Evolutionary conservation across 2,888 invertebrate genomes (phyloP).

Genomic region (Thymelicus lineola): DNA sequence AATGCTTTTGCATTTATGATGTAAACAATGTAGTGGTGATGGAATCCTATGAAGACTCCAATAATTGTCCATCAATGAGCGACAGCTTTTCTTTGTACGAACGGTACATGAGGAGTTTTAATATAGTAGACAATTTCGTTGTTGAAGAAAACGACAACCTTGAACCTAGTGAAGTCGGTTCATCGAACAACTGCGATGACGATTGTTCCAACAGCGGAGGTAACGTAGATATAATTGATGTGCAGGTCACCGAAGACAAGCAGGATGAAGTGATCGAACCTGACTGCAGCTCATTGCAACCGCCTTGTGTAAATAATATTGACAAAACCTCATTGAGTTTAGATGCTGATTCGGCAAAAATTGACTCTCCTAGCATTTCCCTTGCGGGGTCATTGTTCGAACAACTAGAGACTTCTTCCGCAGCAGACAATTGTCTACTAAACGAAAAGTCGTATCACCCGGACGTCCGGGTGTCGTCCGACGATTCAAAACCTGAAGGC

Average conservation of each 20-base stretch:
- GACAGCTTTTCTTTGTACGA: slow-evolving; percentile 79
- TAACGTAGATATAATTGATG: slow-evolving; percentile 67
- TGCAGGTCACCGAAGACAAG: slow-evolving; percentile 61
- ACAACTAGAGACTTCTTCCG: slow-evolving; percentile 55
- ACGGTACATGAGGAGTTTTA: slow-evolving; percentile 78
- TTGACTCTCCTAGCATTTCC: slow-evolving; percentile 63
- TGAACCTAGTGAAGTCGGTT: slow-evolving; percentile 48
- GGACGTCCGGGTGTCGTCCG: slow-evolving; percentile 66
- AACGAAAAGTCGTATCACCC: slow-evolving; percentile 65
- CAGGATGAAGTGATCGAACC: slow-evolving; percentile 56
- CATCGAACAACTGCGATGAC: slow-evolving; percentile 56
- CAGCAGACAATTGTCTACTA: slow-evolving; percentile 56
- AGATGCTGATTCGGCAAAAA: slow-evolving; percentile 61
- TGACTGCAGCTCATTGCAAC: slow-evolving; percentile 56
- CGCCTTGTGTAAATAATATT: slow-evolving; percentile 50
- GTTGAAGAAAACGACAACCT: slow-evolving; percentile 51
- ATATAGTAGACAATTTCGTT: slow-evolving; percentile 64
- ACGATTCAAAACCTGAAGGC: slow-evolving; percentile 66
- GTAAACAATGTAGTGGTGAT: slow-evolving; percentile 69
- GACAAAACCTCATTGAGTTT: slow-evolving; percentile 57
- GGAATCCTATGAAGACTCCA: slow-evolving; percentile 79
- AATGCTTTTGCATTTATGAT: slow-evolving; percentile 16
- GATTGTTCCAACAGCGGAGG: slow-evolving; percentile 61
- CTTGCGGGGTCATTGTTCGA: slow-evolving; percentile 61
- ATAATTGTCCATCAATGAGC: slow-evolving; percentile 78